Evolutionary conservation across 2,888 invertebrate species (phyloP).

Genomic region (Parnassius mnemosyne): DNA sequence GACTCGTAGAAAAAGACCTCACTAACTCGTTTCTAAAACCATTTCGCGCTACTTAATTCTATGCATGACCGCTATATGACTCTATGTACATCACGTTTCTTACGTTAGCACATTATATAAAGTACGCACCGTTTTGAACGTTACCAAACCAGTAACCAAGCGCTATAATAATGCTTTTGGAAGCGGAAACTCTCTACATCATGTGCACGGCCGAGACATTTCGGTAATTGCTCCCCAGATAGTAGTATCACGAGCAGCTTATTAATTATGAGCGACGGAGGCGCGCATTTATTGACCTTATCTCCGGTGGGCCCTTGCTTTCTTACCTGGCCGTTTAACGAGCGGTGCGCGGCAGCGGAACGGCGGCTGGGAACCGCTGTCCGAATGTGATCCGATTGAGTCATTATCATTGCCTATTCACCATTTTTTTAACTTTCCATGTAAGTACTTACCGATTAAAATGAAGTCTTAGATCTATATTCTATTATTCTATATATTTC

Average conservation of each 20-base stretch:
- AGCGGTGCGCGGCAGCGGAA: constrained; percentile 61
- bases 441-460: too few relatives aligned
- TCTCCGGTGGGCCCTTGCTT: constrained; percentile 71
- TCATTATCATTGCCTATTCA: constrained; percentile 15
- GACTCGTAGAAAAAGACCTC: not conserved
- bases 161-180: not conserved
- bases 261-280: constrained; percentile 68
- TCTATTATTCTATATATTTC: too few relatives aligned
- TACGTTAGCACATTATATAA: too few relatives aligned
- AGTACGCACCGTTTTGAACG: too few relatives aligned
- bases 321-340: constrained; percentile 61
- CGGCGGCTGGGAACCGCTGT: constrained; percentile 48
- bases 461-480: too few relatives aligned
- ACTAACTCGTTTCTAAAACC: not conserved
- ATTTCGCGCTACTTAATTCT: too few relatives aligned
- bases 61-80: too few relatives aligned
- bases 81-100: too few relatives aligned
- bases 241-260: constrained; percentile 54
- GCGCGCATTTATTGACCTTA: constrained; percentile 75
- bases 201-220: constrained; percentile 44
- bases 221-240: constrained; percentile 64
- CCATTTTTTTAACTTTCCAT: not conserved
- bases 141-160: not conserved
- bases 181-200: constrained; percentile 1
- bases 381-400: constrained; percentile 17